Conservation (phyloP, 1,140 invertebrate genomes). For the Sycobia sp. region DNA sequence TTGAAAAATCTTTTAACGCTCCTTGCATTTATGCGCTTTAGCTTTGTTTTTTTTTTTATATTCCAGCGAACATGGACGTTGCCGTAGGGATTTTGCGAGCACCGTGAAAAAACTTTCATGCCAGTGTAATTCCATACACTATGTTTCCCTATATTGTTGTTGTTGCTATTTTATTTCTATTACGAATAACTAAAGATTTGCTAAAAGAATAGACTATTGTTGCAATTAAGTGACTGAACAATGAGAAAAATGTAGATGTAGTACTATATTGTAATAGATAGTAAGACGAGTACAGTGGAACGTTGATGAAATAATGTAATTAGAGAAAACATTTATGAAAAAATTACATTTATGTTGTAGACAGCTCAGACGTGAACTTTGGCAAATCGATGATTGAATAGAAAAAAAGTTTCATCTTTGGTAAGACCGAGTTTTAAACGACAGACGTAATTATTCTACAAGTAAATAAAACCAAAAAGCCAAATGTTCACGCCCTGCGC, state of each 20-base stretch:
- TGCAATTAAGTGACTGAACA: constrained; percentile 19
- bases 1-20: too few relatives aligned
- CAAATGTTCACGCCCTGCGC: too few relatives aligned
- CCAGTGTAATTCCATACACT: constrained; percentile 13
- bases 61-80: constrained; percentile 33
- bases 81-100: constrained; percentile 20
- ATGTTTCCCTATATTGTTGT: not conserved
- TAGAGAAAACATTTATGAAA: not conserved
- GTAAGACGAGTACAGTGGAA: not conserved
- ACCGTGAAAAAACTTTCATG: constrained; percentile 19
- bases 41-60: too few relatives aligned
- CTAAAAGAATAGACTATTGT: constrained; percentile 30
- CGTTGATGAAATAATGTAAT: not conserved
- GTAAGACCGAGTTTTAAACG: too few relatives aligned
- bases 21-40: too few relatives aligned
- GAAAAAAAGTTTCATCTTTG: not conserved
- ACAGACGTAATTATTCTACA: too few relatives aligned
- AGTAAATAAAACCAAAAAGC: too few relatives aligned
- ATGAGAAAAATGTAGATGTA: too few relatives aligned
- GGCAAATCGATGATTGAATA: not conserved
- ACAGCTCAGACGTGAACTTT: not conserved
- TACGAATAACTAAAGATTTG: constrained; percentile 22
- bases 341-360: too few relatives aligned
- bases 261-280: too few relatives aligned
- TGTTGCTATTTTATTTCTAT: constrained; percentile 13